A percentile compares a stretch with the other conserved stretches of the same genome.
These are phyloP conservation scores for Enteromius fasciolatus DNA, from an alignment of 2,797 vertebrate species.

Conservation along the genomic window DNA sequence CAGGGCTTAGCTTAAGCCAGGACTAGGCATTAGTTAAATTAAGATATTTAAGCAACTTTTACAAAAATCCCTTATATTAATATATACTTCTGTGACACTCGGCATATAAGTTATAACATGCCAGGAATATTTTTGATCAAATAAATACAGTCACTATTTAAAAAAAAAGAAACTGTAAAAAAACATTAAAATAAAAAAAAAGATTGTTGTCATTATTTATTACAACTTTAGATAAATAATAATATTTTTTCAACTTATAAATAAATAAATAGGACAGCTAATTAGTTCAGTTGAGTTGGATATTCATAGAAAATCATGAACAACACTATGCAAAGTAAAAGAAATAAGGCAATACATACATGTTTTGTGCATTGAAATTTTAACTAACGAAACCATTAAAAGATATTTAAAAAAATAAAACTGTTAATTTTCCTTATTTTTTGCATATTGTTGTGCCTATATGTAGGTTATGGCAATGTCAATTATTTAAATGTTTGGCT, in stretches of 20 bases:
- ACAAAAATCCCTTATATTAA: too few species aligned
- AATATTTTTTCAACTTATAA: background rate
- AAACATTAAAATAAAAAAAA: background rate
- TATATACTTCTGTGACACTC: background rate
- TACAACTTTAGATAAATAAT: background rate
- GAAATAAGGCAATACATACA: background rate
- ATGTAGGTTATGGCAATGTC: background rate
- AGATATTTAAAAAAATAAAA: background rate
- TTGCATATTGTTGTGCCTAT: background rate
- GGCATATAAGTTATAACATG: background rate
- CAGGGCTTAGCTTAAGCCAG: too few species aligned
- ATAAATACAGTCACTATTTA: background rate
- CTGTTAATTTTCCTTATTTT: background rate
- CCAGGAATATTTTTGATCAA: background rate
- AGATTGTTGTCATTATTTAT: background rate
- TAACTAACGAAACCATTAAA: background rate
- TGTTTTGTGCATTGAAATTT: background rate
- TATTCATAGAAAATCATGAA: background rate
- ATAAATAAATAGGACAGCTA: background rate
- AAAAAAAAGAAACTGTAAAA: background rate
- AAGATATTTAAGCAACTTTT: too few species aligned
- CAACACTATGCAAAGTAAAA: background rate
- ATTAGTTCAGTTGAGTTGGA: background rate
- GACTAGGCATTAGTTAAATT: too few species aligned
- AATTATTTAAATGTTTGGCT: background rate